Percentiles rank a stretch among this genome's conserved stretches.
Conservation (phyloP, 1,140 invertebrate species). For the Alviniconcha marisindica region DNA sequence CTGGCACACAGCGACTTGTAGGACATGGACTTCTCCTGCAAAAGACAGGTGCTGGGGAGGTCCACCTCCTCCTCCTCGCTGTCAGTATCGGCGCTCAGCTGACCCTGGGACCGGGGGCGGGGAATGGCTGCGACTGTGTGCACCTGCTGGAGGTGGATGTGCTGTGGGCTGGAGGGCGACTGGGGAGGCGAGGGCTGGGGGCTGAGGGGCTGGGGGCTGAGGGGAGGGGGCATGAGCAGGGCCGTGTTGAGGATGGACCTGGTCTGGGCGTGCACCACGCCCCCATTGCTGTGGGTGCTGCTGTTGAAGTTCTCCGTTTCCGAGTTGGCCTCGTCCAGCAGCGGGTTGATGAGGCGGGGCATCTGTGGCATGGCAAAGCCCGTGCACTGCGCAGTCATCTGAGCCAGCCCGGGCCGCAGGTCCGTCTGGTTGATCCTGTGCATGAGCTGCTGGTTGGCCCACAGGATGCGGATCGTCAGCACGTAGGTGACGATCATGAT, state of each 20-base stretch:
- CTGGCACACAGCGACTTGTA: constrained; percentile 37
- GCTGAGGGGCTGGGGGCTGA: not conserved
- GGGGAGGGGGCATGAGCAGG: constrained; percentile 16
- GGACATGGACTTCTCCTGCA: constrained; percentile 39
- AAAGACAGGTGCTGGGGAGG: constrained; percentile 8
- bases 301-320: not conserved
- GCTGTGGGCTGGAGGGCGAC: not conserved
- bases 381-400: constrained; percentile 47
- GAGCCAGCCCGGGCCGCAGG: constrained; percentile 49
- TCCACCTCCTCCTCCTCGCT: constrained; percentile 39
- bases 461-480: constrained; percentile 85
- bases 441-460: constrained; percentile 69
- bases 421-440: constrained; percentile 61
- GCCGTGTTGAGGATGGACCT: not conserved
- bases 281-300: not conserved
- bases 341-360: constrained; percentile 15
- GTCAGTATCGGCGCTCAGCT: not conserved
- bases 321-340: not conserved
- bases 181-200: not conserved
- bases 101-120: not conserved
- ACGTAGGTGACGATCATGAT: constrained; percentile 97
- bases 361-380: constrained; percentile 41
- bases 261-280: not conserved
- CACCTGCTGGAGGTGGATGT: not conserved
- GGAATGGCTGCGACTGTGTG: not conserved